Evolutionary conservation across 2,113 vertebrate species (phyloP).

Genomic region (Psettodes erumei): DNA sequence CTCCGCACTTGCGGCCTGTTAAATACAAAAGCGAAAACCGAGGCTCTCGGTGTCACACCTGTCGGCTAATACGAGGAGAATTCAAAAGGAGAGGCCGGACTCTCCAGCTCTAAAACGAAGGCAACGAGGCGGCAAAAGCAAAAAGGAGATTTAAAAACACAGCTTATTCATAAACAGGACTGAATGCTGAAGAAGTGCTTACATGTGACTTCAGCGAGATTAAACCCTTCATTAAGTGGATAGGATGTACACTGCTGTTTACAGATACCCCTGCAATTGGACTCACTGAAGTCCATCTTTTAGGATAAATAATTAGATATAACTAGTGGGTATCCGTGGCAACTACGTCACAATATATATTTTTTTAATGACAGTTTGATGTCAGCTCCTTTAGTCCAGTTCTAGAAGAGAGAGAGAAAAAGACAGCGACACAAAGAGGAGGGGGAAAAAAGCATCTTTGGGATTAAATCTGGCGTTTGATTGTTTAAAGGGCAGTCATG

Average conservation of each 20-base stretch:
- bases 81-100: conserved; percentile 16
- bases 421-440: neutral
- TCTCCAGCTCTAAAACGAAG: conserved; percentile 20
- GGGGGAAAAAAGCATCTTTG: conserved; percentile 45
- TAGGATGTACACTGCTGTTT: conserved; percentile 36
- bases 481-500: conserved; percentile 49
- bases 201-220: conserved; percentile 53
- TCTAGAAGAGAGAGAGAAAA: conserved; percentile 24
- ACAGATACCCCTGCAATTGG: neutral
- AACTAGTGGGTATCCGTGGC: conserved; percentile 20
- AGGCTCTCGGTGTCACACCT: conserved; percentile 26
- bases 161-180: conserved; percentile 75
- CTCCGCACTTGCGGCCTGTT: conserved; percentile 28
- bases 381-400: conserved; percentile 40
- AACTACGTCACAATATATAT: conserved; percentile 22
- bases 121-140: conserved; percentile 28
- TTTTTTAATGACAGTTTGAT: conserved; percentile 18
- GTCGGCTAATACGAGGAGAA: conserved; percentile 33
- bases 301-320: conserved; percentile 57
- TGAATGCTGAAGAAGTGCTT: conserved; percentile 75
- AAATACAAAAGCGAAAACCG: conserved; percentile 35
- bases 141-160: conserved; percentile 54
- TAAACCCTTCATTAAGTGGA: conserved; percentile 48
- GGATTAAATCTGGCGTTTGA: conserved; percentile 57
- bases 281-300: conserved; percentile 19